phyloP scores from a whole-genome alignment of 2,113 vertebrate genomes.

The Microtus oregoni region DNA sequence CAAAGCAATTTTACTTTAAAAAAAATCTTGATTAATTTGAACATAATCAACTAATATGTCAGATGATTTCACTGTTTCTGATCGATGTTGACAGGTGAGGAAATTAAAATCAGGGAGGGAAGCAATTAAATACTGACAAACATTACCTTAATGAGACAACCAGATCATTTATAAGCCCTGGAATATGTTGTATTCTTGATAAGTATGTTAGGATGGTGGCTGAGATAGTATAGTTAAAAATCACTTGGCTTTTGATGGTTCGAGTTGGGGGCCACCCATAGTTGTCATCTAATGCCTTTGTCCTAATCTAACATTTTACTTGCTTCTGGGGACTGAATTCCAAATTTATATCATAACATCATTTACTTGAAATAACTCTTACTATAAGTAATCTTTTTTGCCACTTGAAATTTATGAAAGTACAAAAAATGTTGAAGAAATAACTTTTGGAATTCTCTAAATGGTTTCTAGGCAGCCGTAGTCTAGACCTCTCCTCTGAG shows the following conservation, averaged over 20 bases:
- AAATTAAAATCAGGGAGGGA: conserved; percentile 84
- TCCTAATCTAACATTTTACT: neutral
- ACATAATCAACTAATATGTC: conserved; percentile 78
- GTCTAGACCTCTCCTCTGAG: neutral
- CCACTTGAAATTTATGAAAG: neutral
- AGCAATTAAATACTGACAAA: conserved; percentile 83
- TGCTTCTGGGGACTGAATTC: neutral
- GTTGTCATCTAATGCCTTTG: conserved; percentile 11
- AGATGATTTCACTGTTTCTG: conserved; percentile 77
- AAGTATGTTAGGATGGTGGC: conserved; percentile 38
- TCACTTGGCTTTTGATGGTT: neutral
- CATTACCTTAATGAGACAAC: conserved; percentile 82
- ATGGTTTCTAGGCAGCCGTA: neutral
- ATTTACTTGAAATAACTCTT: conserved; percentile 35
- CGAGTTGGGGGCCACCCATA: neutral
- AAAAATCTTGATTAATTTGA: conserved; percentile 83
- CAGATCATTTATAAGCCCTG: conserved; percentile 73
- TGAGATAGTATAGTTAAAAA: conserved; percentile 25
- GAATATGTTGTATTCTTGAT: conserved; percentile 65
- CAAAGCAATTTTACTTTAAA: conserved; percentile 78
- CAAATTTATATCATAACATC: neutral
- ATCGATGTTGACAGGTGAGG: conserved; percentile 81
- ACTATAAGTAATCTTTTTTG: neutral
- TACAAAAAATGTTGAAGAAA: neutral
- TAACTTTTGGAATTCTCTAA: neutral